Evolutionary conservation across 1,140 invertebrate genomes (phyloP).

Genomic region (Manduca sexta): DNA sequence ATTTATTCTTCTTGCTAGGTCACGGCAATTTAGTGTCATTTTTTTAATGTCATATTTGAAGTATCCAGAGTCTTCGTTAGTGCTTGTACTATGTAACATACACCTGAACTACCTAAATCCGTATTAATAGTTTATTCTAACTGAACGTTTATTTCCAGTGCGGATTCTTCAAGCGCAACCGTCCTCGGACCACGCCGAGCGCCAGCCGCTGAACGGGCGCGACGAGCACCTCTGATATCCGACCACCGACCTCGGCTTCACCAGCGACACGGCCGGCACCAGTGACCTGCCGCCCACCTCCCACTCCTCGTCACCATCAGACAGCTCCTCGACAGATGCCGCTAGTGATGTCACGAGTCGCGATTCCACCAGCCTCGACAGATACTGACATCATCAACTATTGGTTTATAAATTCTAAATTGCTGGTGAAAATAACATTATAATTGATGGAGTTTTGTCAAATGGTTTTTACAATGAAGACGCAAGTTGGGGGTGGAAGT

Average conservation of each 20-base stretch:
- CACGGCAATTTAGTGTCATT: not conserved
- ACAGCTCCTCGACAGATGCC: conserved; percentile 53
- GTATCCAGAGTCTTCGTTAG: too few relatives aligned
- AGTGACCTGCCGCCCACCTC: conserved; percentile 22
- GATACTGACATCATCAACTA: conserved; percentile 33
- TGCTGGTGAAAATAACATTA: not conserved
- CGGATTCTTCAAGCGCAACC: conserved; percentile 94
- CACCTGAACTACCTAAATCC: too few relatives aligned
- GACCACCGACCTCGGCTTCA: conserved; percentile 36
- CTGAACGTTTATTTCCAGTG: conserved; percentile 80
- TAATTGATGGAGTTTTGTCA: too few relatives aligned
- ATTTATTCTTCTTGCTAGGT: not conserved
- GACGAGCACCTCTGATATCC: conserved; percentile 79
- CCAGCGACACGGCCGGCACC: conserved; percentile 30
- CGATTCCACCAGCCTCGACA: conserved; percentile 47
- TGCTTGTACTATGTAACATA: too few relatives aligned
- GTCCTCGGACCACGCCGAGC: conserved; percentile 84
- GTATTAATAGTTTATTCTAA: too few relatives aligned
- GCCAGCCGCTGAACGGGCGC: conserved; percentile 85
- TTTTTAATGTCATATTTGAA: too few relatives aligned
- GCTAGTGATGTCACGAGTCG: conserved; percentile 62
- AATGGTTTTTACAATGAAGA: too few relatives aligned
- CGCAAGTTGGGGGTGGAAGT: too few relatives aligned
- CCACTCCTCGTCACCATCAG: conserved; percentile 74
- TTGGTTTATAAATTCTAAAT: conserved; percentile 20